Evolutionary conservation across 30 jellyfish, hydroid and myxozoan genomes (phyloP), one percentile per base, ranked within the genome.

Genomic region (Catostylus mosaicus): DNA sequence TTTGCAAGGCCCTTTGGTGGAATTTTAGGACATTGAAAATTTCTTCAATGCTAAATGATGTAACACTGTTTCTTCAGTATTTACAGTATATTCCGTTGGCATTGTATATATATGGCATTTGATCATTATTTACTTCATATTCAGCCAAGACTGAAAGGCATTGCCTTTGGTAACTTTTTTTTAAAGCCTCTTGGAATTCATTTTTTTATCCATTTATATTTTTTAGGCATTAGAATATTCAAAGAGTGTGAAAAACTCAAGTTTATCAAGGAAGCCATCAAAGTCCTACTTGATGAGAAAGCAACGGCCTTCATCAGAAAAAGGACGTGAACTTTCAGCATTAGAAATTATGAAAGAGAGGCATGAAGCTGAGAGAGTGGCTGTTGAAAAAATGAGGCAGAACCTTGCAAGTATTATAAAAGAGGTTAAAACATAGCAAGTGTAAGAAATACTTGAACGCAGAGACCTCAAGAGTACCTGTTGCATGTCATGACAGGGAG

Each of bases 351-450:
- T 81, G 91, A 81, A 67, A 30, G 84, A 81, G 29, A 50, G 91
- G 45, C 91, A 81, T 56, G 91, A 81, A 81, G 70, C 84, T 46
- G 91, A 81, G 84, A 69, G 46, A 43, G 46, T 65, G 54, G 83
- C 83, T 12, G 70, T 81, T 14, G 91, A 81, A 2, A 60, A 81
- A 81, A 68, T 81, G 91, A 67, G 91, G 40, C 80, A 67, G 56
- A 54, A 43, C 63, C 72, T 81, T 20, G 83, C 91, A 0, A 38
- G 67, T 24, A 81, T 81, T 26, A 81, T 81, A 31, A 81, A 52
- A 60, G 84, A 66, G 32, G 91, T 67, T 6, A 54, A 70, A 30
- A 43, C 90, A 12, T 66, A 31, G 56, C 23, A 0, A 31, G 3
- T 52, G 3, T 52, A n/a, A 7, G 54, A 14, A 40, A 40, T 5